phyloP scores from a whole-genome alignment of 2,888 invertebrate genomes.

The Eremobia ochroleuca region DNA sequence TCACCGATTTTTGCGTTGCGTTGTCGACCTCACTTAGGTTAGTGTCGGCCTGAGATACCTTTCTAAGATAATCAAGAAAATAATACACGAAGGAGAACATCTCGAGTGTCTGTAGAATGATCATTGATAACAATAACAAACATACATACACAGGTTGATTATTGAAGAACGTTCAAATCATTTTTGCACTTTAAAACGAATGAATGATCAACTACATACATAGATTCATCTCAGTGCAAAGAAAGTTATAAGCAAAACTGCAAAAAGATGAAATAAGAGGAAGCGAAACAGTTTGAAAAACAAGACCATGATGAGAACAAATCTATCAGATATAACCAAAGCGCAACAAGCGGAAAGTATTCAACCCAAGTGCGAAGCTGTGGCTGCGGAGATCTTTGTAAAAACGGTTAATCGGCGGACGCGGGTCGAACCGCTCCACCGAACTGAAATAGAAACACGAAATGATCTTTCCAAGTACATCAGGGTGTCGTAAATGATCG shows the following conservation, averaged over 20 bases:
- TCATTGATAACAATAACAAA: conserved; percentile 20
- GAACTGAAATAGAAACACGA: conserved; percentile 83
- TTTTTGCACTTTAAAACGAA: background rate
- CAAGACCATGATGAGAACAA: conserved; percentile 51
- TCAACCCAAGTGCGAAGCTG: conserved; percentile 71
- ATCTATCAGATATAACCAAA: conserved; percentile 48
- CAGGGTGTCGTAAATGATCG: conserved; percentile 80
- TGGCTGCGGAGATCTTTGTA: conserved; percentile 74
- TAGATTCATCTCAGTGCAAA: conserved; percentile 18
- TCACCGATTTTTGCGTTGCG: background rate
- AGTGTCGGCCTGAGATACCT: background rate
- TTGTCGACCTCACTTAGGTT: background rate
- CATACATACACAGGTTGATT: background rate
- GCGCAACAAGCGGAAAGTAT: conserved; percentile 74
- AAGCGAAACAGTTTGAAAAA: conserved; percentile 46
- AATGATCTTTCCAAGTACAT: conserved; percentile 76
- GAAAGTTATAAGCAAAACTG: conserved; percentile 35
- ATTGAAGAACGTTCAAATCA: conserved; percentile 4
- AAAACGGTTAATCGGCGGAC: conserved; percentile 83
- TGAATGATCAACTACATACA: conserved; percentile 14
- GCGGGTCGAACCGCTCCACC: conserved; percentile 80
- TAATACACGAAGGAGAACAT: background rate
- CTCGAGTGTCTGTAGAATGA: conserved; percentile 6
- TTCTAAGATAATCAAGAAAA: conserved; percentile 4
- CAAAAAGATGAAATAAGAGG: conserved; percentile 33